These are phyloP conservation scores for Cephonodes hylas DNA, from an alignment of 2,888 invertebrate genomes.

Conservation along the genomic window DNA sequence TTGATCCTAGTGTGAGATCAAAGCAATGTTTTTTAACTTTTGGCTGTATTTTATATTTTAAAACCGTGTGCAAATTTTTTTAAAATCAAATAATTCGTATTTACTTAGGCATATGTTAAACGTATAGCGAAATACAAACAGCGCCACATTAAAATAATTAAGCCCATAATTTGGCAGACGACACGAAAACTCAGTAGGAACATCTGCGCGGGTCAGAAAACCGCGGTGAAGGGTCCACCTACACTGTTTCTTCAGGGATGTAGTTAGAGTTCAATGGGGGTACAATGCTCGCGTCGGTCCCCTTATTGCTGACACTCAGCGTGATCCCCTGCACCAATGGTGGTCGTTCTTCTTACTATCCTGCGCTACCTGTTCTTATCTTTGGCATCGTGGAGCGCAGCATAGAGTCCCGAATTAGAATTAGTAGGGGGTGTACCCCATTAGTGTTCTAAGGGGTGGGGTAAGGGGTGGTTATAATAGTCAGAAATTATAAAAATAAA, in stretches of 20 bases:
- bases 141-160: conserved; percentile 36
- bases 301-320: no score
- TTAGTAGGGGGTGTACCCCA: neutral
- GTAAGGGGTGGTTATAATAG: neutral
- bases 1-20: no score
- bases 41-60: no score
- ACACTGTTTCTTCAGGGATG: conserved; percentile 4
- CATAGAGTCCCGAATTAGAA: no score
- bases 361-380: no score
- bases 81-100: conserved; percentile 12
- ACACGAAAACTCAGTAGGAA: conserved; percentile 28
- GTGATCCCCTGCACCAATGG: no score
- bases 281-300: no score
- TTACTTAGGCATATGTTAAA: conserved; percentile 21
- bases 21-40: no score
- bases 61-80: no score
- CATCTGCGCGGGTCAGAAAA: conserved; percentile 43
- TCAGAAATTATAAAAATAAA: neutral
- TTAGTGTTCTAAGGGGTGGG: no score
- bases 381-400: no score
- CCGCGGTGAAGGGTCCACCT: conserved; percentile 20
- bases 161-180: conserved; percentile 44
- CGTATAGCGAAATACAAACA: neutral
- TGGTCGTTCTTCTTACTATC: no score
- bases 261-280: neutral